Evolutionary conservation across 2,113 vertebrate genomes (phyloP), one percentile per base, ranked within the genome.

Genomic region (Tonatia bakeri): DNA sequence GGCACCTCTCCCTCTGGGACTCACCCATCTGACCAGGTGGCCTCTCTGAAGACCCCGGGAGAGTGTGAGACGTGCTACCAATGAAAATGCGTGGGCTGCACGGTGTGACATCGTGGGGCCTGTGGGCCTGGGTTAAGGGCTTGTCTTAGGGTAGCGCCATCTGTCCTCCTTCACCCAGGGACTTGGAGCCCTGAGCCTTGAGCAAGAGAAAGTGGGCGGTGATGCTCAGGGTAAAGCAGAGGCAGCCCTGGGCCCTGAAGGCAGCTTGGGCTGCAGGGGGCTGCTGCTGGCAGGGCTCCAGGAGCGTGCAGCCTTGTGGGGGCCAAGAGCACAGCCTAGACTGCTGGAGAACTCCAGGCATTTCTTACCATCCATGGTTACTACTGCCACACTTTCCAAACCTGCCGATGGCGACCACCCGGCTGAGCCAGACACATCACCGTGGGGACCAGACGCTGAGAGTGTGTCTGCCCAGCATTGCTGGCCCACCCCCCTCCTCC

Each of bases 381-480:
- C 17, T 52, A 70, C 13, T 9, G 69, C 36, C 7, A 22, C 56
- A 40, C 4, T 61, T 85, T 43, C 17, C 40, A 59, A 45, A 38
- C 38, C 36, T 65, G 73, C 31, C 4, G 1, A 4, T 11, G 20
- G 43, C 36, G 28, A 7, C 31, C 33, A 9, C 64, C 1, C 7
- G 15, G 36, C 47, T 20, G 12, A 9, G 17, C 52, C 31, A 22
- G 69, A 13, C 31, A 28, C 24, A 3, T 45, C 9, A 8, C 8
- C 17, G 40, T 0, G 33, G 56, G 24, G 8, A 15, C 2, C 11
- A 15, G 3, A 19, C 17, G 8, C 80, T n/a, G n/a, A 79, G 70
- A 52, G 65, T 14, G 28, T 1, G 14, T n/a, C 22, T 16, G 28
- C 36, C 19, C 12, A 4, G 24, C 59, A 5, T 43, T 0, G 0